phyloP scores from a whole-genome alignment of 2,797 vertebrate genomes.

The Heteromormyrus szaboi region DNA sequence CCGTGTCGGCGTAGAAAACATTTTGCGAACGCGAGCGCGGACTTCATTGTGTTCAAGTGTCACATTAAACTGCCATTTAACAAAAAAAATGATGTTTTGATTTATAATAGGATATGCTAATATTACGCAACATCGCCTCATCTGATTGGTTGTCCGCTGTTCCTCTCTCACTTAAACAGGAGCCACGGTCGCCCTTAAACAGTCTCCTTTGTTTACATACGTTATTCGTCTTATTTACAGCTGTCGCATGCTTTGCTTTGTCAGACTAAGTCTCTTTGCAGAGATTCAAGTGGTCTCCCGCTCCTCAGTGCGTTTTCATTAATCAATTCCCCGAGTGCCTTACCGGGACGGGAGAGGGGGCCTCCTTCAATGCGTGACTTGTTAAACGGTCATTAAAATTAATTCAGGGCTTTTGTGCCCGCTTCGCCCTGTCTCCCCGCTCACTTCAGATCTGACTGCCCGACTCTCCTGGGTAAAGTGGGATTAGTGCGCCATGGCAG shows the following conservation, averaged over 20 bases:
- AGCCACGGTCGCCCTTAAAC: conserved; percentile 22
- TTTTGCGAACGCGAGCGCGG: neutral
- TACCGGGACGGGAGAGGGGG: conserved; percentile 29
- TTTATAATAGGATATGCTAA: conserved; percentile 29
- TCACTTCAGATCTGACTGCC: conserved; percentile 71
- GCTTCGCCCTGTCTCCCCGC: conserved; percentile 47
- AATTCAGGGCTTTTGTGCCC: conserved; percentile 52
- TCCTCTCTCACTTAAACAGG: conserved; percentile 28
- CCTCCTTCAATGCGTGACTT: conserved; percentile 42
- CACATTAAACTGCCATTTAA: conserved; percentile 20
- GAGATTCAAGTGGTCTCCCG: conserved; percentile 33
- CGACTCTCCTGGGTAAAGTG: conserved; percentile 81
- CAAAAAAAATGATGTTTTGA: conserved; percentile 19
- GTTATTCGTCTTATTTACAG: conserved; percentile 46
- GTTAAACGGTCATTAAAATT: conserved; percentile 59
- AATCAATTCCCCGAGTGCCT: conserved; percentile 47
- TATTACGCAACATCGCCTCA: conserved; percentile 13
- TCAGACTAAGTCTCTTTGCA: conserved; percentile 40
- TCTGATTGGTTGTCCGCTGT: conserved; percentile 17
- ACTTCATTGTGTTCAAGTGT: neutral
- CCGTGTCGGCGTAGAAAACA: neutral
- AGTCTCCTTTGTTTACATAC: conserved; percentile 34
- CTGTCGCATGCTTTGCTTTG: conserved; percentile 33
- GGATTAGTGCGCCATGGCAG: conserved; percentile 61
- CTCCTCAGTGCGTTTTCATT: conserved; percentile 35